A percentile compares a stretch with the other conserved stretches of the same genome.
phyloP scores from a whole-genome alignment of 2,888 invertebrate species.

The Leptinotarsa juncta region DNA sequence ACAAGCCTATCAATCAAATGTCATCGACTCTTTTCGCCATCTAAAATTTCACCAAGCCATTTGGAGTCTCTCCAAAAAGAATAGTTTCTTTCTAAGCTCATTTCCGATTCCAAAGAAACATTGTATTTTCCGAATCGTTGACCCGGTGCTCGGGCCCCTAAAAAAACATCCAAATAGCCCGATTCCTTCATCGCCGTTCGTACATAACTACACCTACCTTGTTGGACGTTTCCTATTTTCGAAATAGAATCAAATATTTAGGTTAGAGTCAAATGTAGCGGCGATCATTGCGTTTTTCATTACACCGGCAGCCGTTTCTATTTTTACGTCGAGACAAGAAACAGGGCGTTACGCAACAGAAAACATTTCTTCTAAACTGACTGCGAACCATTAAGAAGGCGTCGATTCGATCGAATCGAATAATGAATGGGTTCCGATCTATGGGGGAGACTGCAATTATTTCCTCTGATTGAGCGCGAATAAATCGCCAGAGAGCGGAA shows the following conservation, averaged over 20 bases:
- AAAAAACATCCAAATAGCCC: background rate
- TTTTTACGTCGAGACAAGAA: constrained; percentile 25
- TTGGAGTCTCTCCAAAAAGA: background rate
- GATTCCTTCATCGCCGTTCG: background rate
- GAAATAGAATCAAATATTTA: constrained; percentile 51
- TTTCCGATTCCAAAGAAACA: background rate
- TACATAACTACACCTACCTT: constrained; percentile 16
- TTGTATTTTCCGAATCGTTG: background rate
- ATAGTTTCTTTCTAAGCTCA: background rate
- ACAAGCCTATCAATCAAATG: too few relatives aligned
- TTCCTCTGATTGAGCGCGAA: constrained; percentile 13
- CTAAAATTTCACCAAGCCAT: background rate
- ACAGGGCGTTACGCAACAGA: background rate
- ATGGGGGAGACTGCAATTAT: background rate
- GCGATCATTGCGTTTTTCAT: constrained; percentile 38
- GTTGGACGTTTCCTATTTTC: constrained; percentile 45
- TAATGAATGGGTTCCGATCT: constrained; percentile 8
- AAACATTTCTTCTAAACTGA: background rate
- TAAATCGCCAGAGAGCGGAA: background rate
- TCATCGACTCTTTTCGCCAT: too few relatives aligned
- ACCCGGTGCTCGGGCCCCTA: background rate
- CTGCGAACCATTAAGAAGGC: background rate
- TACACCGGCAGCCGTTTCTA: constrained; percentile 31
- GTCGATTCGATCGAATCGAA: background rate
- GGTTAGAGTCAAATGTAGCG: constrained; percentile 48